A percentile compares a stretch with the other conserved stretches of the same genome.
phyloP scores from a whole-genome alignment of 2,888 invertebrate species.

The Epistrophe grossulariae region DNA sequence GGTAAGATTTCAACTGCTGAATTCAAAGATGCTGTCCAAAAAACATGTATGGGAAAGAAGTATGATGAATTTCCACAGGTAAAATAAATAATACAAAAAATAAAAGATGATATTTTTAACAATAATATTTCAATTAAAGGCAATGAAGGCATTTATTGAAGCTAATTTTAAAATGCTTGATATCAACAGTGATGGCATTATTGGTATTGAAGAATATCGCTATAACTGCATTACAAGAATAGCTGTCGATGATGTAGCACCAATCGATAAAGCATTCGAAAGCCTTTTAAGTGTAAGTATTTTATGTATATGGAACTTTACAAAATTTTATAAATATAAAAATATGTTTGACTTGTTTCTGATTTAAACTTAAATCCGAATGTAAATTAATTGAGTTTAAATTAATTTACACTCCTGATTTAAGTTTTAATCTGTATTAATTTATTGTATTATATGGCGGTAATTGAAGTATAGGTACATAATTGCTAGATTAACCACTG shows the following conservation, averaged over 20 bases:
- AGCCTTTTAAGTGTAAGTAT: slow-evolving; percentile 90
- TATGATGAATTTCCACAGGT: slow-evolving; percentile 92
- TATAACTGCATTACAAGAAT: slow-evolving; percentile 93
- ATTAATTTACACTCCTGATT: no score
- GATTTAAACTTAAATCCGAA: no score
- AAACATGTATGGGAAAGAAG: slow-evolving; percentile 90
- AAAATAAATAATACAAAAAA: slow-evolving; percentile 20
- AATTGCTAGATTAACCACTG: no score
- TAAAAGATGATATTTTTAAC: neutral
- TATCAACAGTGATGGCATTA: slow-evolving; percentile 91
- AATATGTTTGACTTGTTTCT: no score
- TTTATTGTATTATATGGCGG: no score
- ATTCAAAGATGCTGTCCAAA: slow-evolving; percentile 92
- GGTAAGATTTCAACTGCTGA: slow-evolving; percentile 92
- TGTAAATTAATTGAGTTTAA: no score
- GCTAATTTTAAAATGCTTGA: slow-evolving; percentile 93
- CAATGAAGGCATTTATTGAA: slow-evolving; percentile 94
- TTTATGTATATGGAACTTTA: no score
- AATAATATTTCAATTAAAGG: slow-evolving; percentile 80
- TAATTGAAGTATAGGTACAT: no score
- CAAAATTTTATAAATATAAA: no score
- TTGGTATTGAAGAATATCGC: slow-evolving; percentile 91
- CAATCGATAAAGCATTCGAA: slow-evolving; percentile 91
- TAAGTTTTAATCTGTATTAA: no score
- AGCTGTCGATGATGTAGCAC: slow-evolving; percentile 90